phyloP scores from a whole-genome alignment of 2,888 invertebrate species.

The Phasia obesa region DNA sequence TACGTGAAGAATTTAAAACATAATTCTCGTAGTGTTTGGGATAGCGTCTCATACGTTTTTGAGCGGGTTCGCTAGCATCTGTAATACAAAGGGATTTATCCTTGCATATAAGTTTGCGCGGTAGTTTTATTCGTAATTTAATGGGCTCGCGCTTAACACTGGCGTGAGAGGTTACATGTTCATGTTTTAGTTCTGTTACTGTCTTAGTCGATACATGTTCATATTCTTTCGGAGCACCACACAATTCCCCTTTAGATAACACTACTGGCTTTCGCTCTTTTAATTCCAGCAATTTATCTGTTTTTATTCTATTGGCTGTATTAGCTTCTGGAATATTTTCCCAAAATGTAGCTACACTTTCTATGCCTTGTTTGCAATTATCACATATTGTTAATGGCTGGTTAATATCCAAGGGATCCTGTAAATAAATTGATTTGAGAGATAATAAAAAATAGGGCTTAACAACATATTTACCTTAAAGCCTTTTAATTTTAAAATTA shows the following conservation, averaged over 20 bases:
- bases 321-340: constrained; percentile 48
- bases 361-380: constrained; percentile 29
- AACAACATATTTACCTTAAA: constrained; percentile 30
- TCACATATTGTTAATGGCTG: background rate
- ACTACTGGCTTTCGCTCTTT: background rate
- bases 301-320: background rate
- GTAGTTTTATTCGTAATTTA: constrained; percentile 36
- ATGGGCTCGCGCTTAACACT: constrained; percentile 1
- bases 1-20: background rate
- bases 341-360: constrained; percentile 37
- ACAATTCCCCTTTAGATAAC: too few relatives aligned
- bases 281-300: background rate
- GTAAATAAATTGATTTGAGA: background rate
- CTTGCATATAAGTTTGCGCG: background rate
- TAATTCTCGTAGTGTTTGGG: constrained; percentile 82
- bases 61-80: background rate
- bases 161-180: background rate
- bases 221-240: background rate
- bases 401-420: constrained; percentile 13
- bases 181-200: background rate
- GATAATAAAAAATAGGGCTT: background rate
- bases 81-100: background rate
- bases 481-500: constrained; percentile 44
- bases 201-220: background rate
- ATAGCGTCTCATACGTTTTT: constrained; percentile 72